Conservation (phyloP, 2,797 vertebrate genomes). For the Peromyscus melanophrys region DNA sequence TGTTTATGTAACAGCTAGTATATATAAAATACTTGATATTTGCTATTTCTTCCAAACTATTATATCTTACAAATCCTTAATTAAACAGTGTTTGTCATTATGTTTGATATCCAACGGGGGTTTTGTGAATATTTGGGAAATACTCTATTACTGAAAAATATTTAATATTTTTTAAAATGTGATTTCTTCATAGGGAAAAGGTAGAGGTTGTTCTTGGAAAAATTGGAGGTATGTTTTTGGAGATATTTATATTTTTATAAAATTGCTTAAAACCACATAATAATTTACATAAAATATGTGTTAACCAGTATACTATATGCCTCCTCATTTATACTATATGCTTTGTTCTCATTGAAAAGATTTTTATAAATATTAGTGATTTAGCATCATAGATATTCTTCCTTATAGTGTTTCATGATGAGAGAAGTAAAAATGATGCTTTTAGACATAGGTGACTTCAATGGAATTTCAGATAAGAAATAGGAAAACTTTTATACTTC, state of each 20-base stretch:
- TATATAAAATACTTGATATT: not conserved
- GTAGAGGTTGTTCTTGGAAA: constrained; percentile 95
- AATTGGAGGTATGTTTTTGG: constrained; percentile 92
- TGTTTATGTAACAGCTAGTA: not conserved
- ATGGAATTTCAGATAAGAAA: constrained; percentile 29
- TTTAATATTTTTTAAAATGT: constrained; percentile 40
- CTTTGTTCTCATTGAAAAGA: not conserved
- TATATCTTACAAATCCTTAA: not conserved
- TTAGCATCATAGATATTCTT: constrained; percentile 43
- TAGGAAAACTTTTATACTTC: not conserved
- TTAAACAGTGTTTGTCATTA: not conserved
- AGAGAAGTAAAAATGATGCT: constrained; percentile 9
- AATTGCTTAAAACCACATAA: constrained; percentile 47
- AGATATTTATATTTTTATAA: constrained; percentile 50
- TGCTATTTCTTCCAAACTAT: not conserved
- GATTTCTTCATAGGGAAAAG: constrained; percentile 91
- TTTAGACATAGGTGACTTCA: not conserved
- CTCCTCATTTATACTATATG: not conserved
- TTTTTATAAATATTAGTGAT: constrained; percentile 40
- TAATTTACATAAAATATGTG: constrained; percentile 28
- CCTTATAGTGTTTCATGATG: constrained; percentile 13
- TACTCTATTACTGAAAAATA: not conserved
- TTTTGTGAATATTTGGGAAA: not conserved
- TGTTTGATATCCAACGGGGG: not conserved
- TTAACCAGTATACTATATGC: constrained; percentile 13